phyloP scores from a whole-genome alignment of 92 coral and sea anemone species.

The Bergia sp. region DNA sequence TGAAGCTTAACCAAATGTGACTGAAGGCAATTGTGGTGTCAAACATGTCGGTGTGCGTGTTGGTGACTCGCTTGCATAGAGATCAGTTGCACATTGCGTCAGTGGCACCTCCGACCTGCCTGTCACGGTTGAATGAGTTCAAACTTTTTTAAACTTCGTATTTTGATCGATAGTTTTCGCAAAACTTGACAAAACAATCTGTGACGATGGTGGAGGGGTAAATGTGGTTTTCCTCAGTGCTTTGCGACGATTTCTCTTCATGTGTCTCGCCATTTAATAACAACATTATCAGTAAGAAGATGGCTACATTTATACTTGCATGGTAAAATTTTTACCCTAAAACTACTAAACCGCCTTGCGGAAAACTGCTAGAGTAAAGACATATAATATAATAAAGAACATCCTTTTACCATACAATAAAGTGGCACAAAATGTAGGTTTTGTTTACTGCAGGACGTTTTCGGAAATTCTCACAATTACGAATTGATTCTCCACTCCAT shows the following conservation, averaged over 20 bases:
- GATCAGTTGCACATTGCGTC: background rate
- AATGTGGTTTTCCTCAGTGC: too few species aligned
- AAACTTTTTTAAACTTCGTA: background rate
- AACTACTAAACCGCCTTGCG: background rate
- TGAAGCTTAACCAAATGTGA: background rate
- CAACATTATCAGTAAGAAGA: background rate
- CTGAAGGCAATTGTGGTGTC: background rate
- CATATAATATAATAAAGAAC: background rate
- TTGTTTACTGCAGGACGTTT: background rate
- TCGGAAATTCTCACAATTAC: background rate
- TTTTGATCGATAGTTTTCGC: background rate
- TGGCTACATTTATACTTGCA: background rate
- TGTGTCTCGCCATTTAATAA: background rate
- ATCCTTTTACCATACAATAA: too few species aligned
- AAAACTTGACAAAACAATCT: background rate
- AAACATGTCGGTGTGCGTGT: background rate
- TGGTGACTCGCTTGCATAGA: background rate
- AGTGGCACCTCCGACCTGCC: background rate
- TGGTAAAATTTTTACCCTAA: background rate
- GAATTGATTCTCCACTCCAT: too few species aligned
- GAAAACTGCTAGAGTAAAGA: background rate
- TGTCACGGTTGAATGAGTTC: background rate
- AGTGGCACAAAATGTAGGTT: background rate
- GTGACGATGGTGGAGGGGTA: background rate
- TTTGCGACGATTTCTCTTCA: background rate